Evolutionary conservation across 2,113 vertebrate genomes (phyloP).

Genomic region (Spermophilus dauricus): DNA sequence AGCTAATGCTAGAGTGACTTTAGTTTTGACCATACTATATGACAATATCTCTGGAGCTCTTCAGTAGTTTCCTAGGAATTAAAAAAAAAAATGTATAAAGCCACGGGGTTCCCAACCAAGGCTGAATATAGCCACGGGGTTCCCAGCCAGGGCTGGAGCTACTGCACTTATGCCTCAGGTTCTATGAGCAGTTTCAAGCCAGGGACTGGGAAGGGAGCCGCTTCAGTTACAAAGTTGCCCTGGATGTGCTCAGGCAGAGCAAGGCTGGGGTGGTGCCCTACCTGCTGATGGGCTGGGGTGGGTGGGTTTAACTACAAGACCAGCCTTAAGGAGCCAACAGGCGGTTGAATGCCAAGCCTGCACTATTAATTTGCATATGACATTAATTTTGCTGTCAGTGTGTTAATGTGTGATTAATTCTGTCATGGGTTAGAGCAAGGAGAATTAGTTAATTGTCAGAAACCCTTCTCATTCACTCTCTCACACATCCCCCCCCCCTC

Average conservation of each 20-base stretch:
- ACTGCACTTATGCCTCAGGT: too few relatives aligned
- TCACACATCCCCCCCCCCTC: neutral
- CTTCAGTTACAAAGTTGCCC: neutral
- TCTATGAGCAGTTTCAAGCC: neutral
- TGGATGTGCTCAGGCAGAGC: neutral
- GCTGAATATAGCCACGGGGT: too few relatives aligned
- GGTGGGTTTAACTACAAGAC: neutral
- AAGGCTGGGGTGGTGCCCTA: neutral
- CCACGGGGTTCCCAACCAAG: neutral
- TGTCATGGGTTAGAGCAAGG: slow-evolving; percentile 85
- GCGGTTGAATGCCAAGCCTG: slow-evolving; percentile 84
- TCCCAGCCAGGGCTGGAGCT: neutral
- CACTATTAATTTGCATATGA: slow-evolving; percentile 91
- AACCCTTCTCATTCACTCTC: slow-evolving; percentile 83
- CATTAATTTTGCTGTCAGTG: slow-evolving; percentile 87
- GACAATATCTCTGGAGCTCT: neutral
- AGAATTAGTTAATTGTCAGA: slow-evolving; percentile 85
- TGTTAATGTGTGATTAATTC: slow-evolving; percentile 86
- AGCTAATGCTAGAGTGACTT: neutral
- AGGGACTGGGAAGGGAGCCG: fast-evolving
- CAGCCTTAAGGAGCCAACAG: slow-evolving; percentile 77
- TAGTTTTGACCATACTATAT: fast-evolving
- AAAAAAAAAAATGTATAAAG: neutral
- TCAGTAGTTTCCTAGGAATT: neutral
- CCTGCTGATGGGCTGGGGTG: neutral